Evolutionary conservation across 2,113 vertebrate species (phyloP).

Genomic region (Bubalus kerabau): DNA sequence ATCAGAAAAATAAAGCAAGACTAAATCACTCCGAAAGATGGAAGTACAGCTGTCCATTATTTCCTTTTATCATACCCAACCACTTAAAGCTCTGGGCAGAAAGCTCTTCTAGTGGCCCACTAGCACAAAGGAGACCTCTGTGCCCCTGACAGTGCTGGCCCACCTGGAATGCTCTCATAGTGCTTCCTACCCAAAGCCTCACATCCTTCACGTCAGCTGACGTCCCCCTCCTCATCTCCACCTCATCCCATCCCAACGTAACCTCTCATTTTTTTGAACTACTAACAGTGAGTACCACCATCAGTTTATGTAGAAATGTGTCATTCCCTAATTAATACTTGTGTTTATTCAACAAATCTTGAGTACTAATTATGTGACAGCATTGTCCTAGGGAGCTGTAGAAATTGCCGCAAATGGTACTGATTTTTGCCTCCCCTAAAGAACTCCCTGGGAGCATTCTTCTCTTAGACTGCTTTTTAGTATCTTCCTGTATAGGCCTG

Average conservation of each 20-base stretch:
- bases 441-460: not conserved
- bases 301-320: not conserved
- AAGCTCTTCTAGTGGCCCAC: not conserved
- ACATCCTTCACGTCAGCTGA: not conserved
- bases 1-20: not conserved
- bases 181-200: not conserved
- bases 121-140: not conserved
- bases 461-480: not conserved
- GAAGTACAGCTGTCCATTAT: not conserved
- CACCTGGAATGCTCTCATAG: not conserved
- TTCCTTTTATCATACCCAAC: not conserved
- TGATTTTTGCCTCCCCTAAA: not conserved
- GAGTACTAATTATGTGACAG: not conserved
- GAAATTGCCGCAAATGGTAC: not conserved
- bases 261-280: not conserved
- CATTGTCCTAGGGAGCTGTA: not conserved
- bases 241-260: not conserved
- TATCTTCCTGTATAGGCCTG: not conserved
- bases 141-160: not conserved
- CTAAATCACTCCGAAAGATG: not conserved
- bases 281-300: not conserved
- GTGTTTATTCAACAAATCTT: not conserved
- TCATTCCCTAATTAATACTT: not conserved
- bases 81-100: not conserved
- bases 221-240: not conserved